Evolutionary conservation across 2,888 invertebrate species (phyloP).

Genomic region (Synanthedon tipuliformis): DNA sequence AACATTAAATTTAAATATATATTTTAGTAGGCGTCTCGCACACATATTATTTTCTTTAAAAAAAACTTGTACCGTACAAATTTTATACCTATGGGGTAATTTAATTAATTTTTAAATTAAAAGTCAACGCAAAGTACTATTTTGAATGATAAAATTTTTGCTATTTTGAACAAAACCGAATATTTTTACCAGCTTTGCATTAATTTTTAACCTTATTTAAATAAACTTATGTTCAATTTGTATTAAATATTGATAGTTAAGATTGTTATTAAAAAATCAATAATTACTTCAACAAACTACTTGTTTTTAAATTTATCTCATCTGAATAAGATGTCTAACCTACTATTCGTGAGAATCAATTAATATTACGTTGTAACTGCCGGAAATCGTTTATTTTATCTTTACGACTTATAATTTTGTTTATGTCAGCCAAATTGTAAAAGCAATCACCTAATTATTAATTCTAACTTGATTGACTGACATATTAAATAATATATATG

Average conservation of each 20-base stretch:
- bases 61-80: no score
- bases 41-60: no score
- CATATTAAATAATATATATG: background rate
- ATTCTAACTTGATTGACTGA: background rate
- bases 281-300: background rate
- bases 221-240: background rate
- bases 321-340: background rate
- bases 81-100: no score
- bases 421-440: background rate
- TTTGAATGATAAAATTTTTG: no score
- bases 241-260: background rate
- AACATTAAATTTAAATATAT: no score
- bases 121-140: no score
- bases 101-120: no score
- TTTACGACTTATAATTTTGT: background rate
- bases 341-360: background rate
- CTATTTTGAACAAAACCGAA: background rate
- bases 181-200: background rate
- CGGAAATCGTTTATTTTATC: background rate
- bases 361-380: background rate
- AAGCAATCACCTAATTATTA: background rate
- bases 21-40: no score
- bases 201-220: background rate
- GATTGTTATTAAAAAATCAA: background rate
- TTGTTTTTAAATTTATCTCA: background rate